phyloP scores from a whole-genome alignment of 1,140 invertebrate genomes.

The Drosophila teissieri region DNA sequence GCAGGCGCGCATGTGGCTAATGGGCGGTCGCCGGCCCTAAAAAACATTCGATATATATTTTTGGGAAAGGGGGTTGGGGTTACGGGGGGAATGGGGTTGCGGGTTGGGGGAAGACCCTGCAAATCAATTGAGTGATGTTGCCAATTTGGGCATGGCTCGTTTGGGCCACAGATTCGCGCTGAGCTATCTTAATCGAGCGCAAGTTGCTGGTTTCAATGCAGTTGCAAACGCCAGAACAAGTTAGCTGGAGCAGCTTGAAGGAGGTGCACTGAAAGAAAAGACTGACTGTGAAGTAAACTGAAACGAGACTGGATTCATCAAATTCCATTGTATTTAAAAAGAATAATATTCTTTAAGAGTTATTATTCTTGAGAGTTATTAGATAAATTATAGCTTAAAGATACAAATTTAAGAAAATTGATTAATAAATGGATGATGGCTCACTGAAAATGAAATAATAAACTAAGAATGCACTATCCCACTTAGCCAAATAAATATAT shows the following conservation, averaged over 20 bases:
- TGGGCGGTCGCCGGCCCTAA: conserved; percentile 64
- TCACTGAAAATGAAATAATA: too few species aligned
- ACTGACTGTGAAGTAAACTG: too few species aligned
- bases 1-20: conserved; percentile 84
- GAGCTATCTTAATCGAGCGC: conserved; percentile 39
- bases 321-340: too few species aligned
- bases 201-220: conserved; percentile 13
- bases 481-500: too few species aligned
- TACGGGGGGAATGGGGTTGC: neutral
- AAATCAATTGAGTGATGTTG: conserved; percentile 79
- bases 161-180: conserved; percentile 17
- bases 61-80: neutral
- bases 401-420: too few species aligned
- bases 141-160: conserved; percentile 52
- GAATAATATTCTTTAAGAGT: too few species aligned
- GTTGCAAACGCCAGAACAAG: conserved; percentile 30
- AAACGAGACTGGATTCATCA: too few species aligned
- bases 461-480: too few species aligned
- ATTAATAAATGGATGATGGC: too few species aligned
- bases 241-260: neutral
- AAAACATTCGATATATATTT: conserved; percentile 17
- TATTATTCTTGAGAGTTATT: too few species aligned
- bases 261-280: conserved; percentile 16
- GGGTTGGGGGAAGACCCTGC: conserved; percentile 28
- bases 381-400: too few species aligned